These are phyloP conservation scores for Eledone cirrhosa DNA, from an alignment of 2,888 invertebrate species.

Conservation along the genomic window DNA sequence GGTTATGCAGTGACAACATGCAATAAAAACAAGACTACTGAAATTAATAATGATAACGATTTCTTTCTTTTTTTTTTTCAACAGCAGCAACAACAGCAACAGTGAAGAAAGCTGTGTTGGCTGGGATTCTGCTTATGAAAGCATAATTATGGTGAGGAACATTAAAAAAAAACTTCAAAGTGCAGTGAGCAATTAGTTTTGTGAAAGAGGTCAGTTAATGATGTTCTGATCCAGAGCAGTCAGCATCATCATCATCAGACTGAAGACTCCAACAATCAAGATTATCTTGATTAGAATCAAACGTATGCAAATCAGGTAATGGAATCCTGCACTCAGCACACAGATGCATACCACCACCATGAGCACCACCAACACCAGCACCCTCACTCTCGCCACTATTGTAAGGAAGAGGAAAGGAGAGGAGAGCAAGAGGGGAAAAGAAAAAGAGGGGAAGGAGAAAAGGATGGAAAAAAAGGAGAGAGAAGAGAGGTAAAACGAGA, in stretches of 20 bases:
- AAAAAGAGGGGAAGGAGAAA: neutral
- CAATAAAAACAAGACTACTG: no score
- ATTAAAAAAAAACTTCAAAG: conserved; percentile 23
- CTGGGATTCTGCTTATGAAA: conserved; percentile 11
- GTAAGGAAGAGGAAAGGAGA: neutral
- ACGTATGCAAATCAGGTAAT: conserved; percentile 19
- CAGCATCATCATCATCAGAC: no score
- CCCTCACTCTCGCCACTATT: no score
- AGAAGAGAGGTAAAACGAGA: neutral
- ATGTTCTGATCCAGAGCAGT: neutral
- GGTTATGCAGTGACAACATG: no score
- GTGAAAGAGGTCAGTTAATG: conserved; percentile 23
- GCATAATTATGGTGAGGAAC: neutral
- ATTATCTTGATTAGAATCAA: conserved; percentile 23
- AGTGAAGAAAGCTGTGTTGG: neutral
- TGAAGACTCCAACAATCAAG: neutral
- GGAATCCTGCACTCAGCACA: neutral
- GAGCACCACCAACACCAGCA: neutral
- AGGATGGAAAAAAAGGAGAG: neutral
- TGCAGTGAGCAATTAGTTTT: conserved; percentile 22
- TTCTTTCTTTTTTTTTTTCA: no score
- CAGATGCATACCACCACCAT: neutral
- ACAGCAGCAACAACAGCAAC: no score
- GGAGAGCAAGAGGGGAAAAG: conserved; percentile 1
- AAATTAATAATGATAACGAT: no score